These are phyloP conservation scores for Drosophila quinaria DNA, from an alignment of 2,888 invertebrate species.

Conservation along the genomic window DNA sequence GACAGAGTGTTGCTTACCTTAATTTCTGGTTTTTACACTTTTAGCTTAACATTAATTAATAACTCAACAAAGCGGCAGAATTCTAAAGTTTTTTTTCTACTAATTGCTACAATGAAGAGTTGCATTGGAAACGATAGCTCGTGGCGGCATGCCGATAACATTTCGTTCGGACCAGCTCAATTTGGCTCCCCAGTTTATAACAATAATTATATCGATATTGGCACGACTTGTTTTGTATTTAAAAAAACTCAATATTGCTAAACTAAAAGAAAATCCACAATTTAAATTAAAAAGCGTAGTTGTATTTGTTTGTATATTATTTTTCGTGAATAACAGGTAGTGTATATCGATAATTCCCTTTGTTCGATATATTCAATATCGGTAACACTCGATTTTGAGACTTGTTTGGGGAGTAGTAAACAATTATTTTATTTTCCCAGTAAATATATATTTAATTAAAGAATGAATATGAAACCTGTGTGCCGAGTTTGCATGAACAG, in stretches of 20 bases:
- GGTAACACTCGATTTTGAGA: neutral
- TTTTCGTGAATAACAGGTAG: neutral
- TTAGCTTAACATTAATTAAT: slow-evolving; percentile 73
- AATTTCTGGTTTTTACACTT: slow-evolving; percentile 64
- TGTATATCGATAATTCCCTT: neutral
- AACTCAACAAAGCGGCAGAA: slow-evolving; percentile 56
- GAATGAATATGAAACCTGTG: slow-evolving; percentile 25
- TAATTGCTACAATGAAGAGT: slow-evolving; percentile 52
- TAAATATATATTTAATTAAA: neutral
- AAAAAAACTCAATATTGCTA: neutral
- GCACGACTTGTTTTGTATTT: too few species aligned
- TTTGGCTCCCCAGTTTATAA: neutral
- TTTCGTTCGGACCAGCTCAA: neutral
- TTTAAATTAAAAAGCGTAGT: too few species aligned
- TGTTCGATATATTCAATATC: neutral
- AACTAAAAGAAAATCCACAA: too few species aligned
- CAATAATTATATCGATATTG: neutral
- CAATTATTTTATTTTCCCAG: neutral
- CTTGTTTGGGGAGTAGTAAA: neutral
- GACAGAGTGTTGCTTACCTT: slow-evolving; percentile 54
- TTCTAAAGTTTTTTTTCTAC: slow-evolving; percentile 47
- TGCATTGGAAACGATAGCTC: slow-evolving; percentile 41
- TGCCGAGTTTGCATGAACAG: slow-evolving; percentile 49
- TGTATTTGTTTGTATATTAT: too few species aligned
- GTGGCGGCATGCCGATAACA: slow-evolving; percentile 41